phyloP scores from a whole-genome alignment of 1,140 invertebrate species.

The Caenorhabditis remanei region DNA sequence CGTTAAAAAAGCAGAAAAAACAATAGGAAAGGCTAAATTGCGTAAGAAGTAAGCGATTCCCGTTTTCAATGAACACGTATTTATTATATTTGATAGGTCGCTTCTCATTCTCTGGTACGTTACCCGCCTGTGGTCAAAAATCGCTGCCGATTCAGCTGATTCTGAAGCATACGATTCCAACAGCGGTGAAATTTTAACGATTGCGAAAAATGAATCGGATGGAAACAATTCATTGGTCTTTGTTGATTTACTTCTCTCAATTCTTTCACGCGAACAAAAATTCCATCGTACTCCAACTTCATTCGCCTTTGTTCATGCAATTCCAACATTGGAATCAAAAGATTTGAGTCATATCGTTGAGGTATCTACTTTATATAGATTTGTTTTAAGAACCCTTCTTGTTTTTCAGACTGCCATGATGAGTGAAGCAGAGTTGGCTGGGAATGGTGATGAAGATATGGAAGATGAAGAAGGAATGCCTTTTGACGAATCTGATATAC shows the following conservation, averaged over 20 bases:
- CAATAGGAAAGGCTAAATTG: constrained; percentile 14
- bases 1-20: constrained; percentile 29
- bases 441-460: constrained; percentile 30
- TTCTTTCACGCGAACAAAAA: constrained; percentile 37
- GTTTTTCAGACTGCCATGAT: constrained; percentile 33
- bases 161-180: neutral
- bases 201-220: constrained; percentile 38
- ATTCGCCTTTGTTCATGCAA: constrained; percentile 32
- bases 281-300: constrained; percentile 43
- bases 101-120: constrained; percentile 41
- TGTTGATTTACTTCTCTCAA: constrained; percentile 31
- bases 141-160: neutral
- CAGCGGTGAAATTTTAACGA: constrained; percentile 27
- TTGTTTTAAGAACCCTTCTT: neutral
- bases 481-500: constrained; percentile 39
- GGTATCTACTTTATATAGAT: neutral
- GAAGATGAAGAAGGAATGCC: constrained; percentile 52
- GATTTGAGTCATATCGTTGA: constrained; percentile 37
- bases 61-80: neutral
- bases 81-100: neutral
- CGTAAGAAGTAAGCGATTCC: constrained; percentile 22
- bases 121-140: constrained; percentile 4
- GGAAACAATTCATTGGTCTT: constrained; percentile 15
- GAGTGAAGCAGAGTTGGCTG: constrained; percentile 28
- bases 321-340: constrained; percentile 12